phyloP scores from a whole-genome alignment of 2,888 invertebrate species.

The Lasioglossum villosulum region DNA sequence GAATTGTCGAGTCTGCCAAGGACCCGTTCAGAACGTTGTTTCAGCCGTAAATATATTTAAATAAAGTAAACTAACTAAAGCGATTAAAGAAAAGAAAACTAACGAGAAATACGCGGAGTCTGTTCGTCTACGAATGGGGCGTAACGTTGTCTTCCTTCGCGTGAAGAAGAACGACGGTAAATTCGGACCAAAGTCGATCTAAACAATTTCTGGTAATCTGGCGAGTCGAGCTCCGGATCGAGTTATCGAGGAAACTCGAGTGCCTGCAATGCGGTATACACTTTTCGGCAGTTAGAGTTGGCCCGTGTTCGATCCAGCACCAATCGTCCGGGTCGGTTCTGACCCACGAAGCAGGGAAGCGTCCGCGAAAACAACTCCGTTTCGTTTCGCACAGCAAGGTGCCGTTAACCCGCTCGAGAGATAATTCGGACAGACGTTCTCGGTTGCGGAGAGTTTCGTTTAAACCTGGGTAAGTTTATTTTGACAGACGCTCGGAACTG shows the following conservation, averaged over 20 bases:
- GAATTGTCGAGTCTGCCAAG: neutral
- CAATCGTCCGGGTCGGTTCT: neutral
- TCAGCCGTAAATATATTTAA: neutral
- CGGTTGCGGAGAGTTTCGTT: no score
- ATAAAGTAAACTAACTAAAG: no score
- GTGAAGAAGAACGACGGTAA: neutral
- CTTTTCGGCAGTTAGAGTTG: neutral
- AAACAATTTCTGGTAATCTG: neutral
- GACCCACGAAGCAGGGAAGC: neutral
- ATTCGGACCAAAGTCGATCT: neutral
- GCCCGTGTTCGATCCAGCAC: neutral
- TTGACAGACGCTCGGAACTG: no score
- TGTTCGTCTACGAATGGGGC: no score
- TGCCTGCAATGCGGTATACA: conserved; percentile 35
- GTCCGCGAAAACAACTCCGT: no score
- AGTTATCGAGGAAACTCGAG: neutral
- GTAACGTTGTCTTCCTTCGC: no score
- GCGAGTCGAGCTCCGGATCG: neutral
- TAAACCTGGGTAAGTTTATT: no score
- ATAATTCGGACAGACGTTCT: no score
- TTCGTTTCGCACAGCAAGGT: no score
- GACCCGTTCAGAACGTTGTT: neutral
- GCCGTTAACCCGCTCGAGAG: no score
- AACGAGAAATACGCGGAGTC: no score
- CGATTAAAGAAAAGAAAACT: no score